A percentile compares a stretch with the other conserved stretches of the same genome.
Conservation (phyloP, 2,888 invertebrate species). For the Oligia latruncula region DNA sequence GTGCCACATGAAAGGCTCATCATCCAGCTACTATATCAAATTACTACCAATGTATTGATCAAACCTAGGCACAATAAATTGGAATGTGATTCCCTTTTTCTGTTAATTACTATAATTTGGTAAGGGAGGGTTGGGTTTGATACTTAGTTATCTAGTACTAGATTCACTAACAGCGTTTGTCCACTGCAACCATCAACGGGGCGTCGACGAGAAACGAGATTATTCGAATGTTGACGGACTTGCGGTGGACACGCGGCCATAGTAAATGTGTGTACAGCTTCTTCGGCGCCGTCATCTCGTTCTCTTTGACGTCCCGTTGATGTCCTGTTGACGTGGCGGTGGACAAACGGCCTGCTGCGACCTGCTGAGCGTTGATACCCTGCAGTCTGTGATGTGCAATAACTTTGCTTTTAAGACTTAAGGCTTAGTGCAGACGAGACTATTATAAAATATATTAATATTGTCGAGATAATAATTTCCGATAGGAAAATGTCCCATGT, state of each 20-base stretch:
- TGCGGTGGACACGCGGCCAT: too few relatives aligned
- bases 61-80: background rate
- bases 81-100: too few relatives aligned
- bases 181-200: too few relatives aligned
- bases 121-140: too few relatives aligned
- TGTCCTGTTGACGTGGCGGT: too few relatives aligned
- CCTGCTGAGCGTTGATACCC: too few relatives aligned
- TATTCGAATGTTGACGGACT: too few relatives aligned
- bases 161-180: background rate
- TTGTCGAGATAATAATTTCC: background rate
- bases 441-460: background rate
- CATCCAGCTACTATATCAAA: background rate
- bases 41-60: background rate
- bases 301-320: background rate
- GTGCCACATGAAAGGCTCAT: background rate
- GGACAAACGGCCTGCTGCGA: background rate
- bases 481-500: background rate
- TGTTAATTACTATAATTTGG: too few relatives aligned
- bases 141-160: background rate
- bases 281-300: too few relatives aligned
- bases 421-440: background rate
- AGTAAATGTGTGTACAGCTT: too few relatives aligned
- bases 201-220: too few relatives aligned
- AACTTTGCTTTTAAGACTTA: background rate
- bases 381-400: background rate